A percentile compares a stretch with the other conserved stretches of the same genome.
Evolutionary conservation across 2,888 invertebrate genomes (phyloP).

Genomic region (Synanthedon tipuliformis): DNA sequence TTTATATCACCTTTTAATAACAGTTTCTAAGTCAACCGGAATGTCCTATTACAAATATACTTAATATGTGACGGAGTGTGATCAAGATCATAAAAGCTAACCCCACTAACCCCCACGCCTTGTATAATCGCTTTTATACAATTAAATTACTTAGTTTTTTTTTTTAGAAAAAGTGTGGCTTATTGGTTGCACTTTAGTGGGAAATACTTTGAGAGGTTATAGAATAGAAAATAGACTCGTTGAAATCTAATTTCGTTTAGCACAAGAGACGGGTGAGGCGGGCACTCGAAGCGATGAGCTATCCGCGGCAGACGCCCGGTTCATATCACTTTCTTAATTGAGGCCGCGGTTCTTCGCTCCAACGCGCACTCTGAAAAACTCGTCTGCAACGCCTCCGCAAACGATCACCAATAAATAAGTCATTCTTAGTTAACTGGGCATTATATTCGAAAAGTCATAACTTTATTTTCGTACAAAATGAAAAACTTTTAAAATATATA

Average conservation of each 20-base stretch:
- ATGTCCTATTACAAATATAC: too few species aligned
- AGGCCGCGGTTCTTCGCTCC: slow-evolving; percentile 36
- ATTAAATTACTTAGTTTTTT: background rate
- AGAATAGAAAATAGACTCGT: slow-evolving; percentile 60
- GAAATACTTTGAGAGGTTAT: slow-evolving; percentile 8
- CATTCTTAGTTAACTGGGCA: background rate
- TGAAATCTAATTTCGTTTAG: slow-evolving; percentile 71
- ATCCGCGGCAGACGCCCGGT: slow-evolving; percentile 59
- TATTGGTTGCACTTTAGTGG: too few species aligned
- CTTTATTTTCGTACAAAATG: too few species aligned
- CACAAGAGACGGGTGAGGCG: slow-evolving; percentile 54
- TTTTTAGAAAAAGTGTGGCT: background rate
- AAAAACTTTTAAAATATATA: too few species aligned
- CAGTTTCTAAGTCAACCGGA: too few species aligned
- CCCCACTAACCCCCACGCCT: too few species aligned
- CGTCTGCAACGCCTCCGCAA: background rate
- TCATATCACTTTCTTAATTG: slow-evolving; percentile 69
- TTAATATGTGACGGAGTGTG: too few species aligned
- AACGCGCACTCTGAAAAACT: slow-evolving; percentile 32
- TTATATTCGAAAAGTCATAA: background rate
- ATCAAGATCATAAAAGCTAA: too few species aligned
- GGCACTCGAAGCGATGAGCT: slow-evolving; percentile 61
- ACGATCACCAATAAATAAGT: background rate
- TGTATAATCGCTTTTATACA: too few species aligned
- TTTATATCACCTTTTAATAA: too few species aligned